Evolutionary conservation across 2,113 vertebrate genomes (phyloP).

Genomic region (Mirounga angustirostris): DNA sequence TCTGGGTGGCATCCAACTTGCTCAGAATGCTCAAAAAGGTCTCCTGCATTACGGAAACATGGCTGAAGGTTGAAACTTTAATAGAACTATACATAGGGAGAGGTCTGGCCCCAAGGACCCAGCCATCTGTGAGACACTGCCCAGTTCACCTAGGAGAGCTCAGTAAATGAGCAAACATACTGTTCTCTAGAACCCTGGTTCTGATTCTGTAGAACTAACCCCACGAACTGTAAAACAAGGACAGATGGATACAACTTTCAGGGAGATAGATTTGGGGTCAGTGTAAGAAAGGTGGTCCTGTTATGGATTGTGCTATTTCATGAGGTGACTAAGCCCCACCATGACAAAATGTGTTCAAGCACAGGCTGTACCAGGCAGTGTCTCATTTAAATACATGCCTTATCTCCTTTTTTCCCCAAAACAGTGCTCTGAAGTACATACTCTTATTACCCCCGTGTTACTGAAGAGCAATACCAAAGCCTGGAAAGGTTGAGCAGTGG

Average conservation of each 20-base stretch:
- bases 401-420: neutral
- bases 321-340: neutral
- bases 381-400: neutral
- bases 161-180: neutral
- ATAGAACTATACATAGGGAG: neutral
- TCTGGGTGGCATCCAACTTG: constrained; percentile 22
- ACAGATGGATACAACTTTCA: neutral
- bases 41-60: neutral
- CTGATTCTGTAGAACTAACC: neutral
- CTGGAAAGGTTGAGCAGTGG: neutral
- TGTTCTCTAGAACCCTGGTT: neutral
- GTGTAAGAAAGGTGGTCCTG: neutral
- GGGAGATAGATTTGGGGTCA: neutral
- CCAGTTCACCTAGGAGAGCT: neutral
- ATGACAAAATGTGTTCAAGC: neutral
- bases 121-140: neutral
- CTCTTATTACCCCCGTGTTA: neutral
- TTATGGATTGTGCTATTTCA: neutral
- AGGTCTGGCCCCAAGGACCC: neutral
- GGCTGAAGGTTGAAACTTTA: neutral
- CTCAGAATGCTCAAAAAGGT: neutral
- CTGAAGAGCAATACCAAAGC: neutral
- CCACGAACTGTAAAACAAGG: neutral
- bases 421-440: neutral
- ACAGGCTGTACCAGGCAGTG: neutral